phyloP scores from a whole-genome alignment of 2,797 vertebrate genomes.

The Falco novaeseelandiae region DNA sequence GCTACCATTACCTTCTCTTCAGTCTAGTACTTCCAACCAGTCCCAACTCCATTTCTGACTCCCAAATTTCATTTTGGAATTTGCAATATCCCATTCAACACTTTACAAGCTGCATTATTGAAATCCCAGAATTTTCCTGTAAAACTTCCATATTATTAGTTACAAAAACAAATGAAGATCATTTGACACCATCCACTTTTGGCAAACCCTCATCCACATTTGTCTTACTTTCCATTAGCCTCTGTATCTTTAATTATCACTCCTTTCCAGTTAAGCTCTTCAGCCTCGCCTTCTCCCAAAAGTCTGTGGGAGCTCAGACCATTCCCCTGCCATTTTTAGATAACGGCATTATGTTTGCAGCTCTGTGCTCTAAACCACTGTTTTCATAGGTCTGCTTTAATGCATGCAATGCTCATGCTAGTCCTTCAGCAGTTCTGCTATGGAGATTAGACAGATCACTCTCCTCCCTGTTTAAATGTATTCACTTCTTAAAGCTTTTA shows the following conservation, averaged over 20 bases:
- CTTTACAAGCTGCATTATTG: not conserved
- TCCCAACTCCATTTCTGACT: not conserved
- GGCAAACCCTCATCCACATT: not conserved
- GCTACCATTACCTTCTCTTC: not conserved
- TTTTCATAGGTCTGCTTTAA: not conserved
- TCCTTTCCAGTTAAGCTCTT: not conserved
- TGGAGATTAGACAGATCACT: not conserved
- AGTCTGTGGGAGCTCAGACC: not conserved
- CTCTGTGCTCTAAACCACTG: not conserved
- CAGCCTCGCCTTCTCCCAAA: not conserved
- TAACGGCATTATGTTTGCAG: not conserved
- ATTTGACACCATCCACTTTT: not conserved
- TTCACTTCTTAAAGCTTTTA: not conserved
- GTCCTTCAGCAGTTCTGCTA: not conserved
- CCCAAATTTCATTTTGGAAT: not conserved
- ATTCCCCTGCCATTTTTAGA: not conserved
- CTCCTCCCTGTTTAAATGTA: not conserved
- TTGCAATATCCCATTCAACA: not conserved
- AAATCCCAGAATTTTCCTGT: not conserved
- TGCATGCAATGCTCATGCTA: not conserved
- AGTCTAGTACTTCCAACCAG: not conserved
- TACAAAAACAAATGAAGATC: not conserved
- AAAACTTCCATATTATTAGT: not conserved
- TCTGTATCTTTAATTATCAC: not conserved
- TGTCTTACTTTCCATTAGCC: not conserved